These are phyloP conservation scores for Hippocampus barbouri DNA, from an alignment of 2,113 vertebrate species.

Conservation along the genomic window DNA sequence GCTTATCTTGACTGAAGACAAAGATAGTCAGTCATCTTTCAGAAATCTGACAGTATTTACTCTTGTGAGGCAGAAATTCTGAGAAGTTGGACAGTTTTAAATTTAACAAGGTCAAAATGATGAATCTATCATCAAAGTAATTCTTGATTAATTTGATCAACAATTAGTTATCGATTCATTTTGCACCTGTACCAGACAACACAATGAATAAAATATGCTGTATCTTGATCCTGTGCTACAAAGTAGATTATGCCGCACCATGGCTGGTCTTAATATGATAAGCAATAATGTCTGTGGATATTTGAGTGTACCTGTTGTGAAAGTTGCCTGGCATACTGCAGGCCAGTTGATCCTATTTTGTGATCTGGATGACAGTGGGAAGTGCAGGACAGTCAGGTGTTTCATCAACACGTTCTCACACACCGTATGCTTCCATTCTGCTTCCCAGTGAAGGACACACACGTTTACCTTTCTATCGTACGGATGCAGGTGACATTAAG, in stretches of 20 bases:
- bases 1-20: too few species aligned
- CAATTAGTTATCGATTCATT: too few species aligned
- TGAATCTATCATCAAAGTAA: too few species aligned
- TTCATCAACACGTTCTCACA: conserved; percentile 57
- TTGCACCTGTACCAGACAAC: too few species aligned
- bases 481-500: background rate
- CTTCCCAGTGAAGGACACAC: background rate
- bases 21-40: too few species aligned
- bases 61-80: too few species aligned
- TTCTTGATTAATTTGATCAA: too few species aligned
- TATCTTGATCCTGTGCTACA: background rate
- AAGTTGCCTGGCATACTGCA: conserved; percentile 39
- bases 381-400: conserved; percentile 52
- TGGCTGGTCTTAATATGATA: conserved; percentile 3
- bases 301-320: conserved; percentile 36
- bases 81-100: too few species aligned
- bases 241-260: background rate
- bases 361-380: conserved; percentile 43
- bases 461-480: background rate
- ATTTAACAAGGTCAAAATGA: too few species aligned
- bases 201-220: background rate
- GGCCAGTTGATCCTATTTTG: conserved; percentile 56
- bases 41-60: too few species aligned
- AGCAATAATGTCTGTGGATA: conserved; percentile 1
- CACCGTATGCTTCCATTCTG: background rate